phyloP scores from a whole-genome alignment of 2,888 invertebrate species.

The Liopterus haemorrhoidalis region DNA sequence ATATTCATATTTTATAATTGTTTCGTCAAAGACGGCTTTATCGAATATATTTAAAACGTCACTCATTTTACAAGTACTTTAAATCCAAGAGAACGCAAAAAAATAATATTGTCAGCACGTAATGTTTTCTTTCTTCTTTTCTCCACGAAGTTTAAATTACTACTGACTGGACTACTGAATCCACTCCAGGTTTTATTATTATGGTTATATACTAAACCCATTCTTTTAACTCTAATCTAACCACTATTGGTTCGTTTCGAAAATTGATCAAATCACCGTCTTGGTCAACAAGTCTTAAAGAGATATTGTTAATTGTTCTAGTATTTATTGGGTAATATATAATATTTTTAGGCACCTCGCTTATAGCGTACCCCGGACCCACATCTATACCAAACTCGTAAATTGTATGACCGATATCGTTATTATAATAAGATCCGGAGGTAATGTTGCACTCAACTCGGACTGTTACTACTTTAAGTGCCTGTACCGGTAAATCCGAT shows the following conservation, averaged over 20 bases:
- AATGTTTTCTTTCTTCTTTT: too few species aligned
- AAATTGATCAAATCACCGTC: slow-evolving; percentile 23
- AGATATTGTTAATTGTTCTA: slow-evolving; percentile 1
- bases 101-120: too few species aligned
- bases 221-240: too few species aligned
- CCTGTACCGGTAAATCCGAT: slow-evolving; percentile 28
- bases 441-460: slow-evolving; percentile 32
- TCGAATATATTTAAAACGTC: too few species aligned
- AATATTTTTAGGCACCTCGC: slow-evolving; percentile 28
- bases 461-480: slow-evolving; percentile 27
- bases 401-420: slow-evolving; percentile 26
- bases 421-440: slow-evolving; percentile 29
- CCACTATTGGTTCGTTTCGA: slow-evolving; percentile 23
- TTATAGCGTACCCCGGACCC: slow-evolving; percentile 29
- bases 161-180: too few species aligned
- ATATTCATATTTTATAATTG: too few species aligned
- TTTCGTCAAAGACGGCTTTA: too few species aligned
- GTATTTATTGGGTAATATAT: slow-evolving; percentile 26
- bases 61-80: too few species aligned
- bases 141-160: too few species aligned
- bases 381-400: slow-evolving; percentile 30
- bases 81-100: too few species aligned
- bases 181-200: too few species aligned
- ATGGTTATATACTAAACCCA: too few species aligned
- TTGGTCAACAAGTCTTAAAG: slow-evolving; percentile 19